These are phyloP conservation scores for Torymus tubicola DNA, from an alignment of 2,888 invertebrate genomes.

Conservation along the genomic window DNA sequence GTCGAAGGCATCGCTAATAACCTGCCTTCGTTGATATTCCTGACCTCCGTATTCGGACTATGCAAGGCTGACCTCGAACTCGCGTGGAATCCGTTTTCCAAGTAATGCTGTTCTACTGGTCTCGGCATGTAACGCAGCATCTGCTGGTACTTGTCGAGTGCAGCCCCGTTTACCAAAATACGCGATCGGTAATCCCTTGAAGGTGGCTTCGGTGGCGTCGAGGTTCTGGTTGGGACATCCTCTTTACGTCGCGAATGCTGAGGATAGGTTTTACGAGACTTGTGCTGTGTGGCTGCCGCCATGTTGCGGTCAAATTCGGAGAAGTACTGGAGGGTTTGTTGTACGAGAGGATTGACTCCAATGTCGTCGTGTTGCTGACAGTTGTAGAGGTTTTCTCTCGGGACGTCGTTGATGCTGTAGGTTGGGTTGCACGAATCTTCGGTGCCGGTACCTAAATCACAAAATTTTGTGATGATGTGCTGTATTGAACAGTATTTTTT, in stretches of 20 bases:
- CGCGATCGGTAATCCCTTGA: slow-evolving; percentile 84
- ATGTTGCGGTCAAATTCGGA: slow-evolving; percentile 60
- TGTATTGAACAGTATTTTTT: too few species aligned
- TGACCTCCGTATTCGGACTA: slow-evolving; percentile 35
- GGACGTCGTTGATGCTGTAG: not conserved
- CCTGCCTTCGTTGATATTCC: slow-evolving; percentile 32
- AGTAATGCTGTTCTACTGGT: slow-evolving; percentile 5
- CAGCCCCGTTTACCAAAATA: slow-evolving; percentile 54
- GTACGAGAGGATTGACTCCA: slow-evolving; percentile 56
- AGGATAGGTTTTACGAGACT: slow-evolving; percentile 27
- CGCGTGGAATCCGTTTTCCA: not conserved
- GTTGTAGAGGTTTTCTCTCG: slow-evolving; percentile 34
- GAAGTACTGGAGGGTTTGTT: slow-evolving; percentile 59
- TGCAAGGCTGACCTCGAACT: slow-evolving; percentile 3
- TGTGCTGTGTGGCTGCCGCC: slow-evolving; percentile 24
- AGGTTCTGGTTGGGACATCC: not conserved
- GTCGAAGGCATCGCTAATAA: not conserved
- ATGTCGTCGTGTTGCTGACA: slow-evolving; percentile 22
- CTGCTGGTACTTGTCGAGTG: slow-evolving; percentile 45
- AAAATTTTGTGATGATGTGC: too few species aligned
- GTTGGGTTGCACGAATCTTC: not conserved
- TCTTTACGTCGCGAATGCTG: not conserved
- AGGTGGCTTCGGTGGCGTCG: slow-evolving; percentile 86
- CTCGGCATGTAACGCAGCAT: slow-evolving; percentile 20
- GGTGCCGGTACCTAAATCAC: not conserved